phyloP scores from a whole-genome alignment of 2,797 vertebrate genomes.

The Periophthalmus magnuspinnatus region DNA sequence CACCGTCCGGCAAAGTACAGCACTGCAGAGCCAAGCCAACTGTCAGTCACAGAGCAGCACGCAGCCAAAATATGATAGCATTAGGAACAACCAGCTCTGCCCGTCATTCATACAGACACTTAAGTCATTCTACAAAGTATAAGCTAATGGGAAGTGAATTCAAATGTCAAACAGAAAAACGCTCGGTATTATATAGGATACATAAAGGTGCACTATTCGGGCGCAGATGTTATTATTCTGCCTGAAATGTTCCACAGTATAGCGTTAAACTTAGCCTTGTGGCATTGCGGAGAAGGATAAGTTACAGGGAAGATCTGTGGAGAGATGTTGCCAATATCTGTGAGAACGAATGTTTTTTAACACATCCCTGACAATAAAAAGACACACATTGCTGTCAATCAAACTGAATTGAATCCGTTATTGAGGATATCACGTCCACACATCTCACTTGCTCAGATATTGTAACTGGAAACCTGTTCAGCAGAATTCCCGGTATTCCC shows the following conservation, averaged over 20 bases:
- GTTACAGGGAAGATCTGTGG: no score
- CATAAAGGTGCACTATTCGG: background rate
- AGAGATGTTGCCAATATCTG: no score
- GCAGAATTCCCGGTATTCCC: background rate
- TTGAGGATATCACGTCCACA: background rate
- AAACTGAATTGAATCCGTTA: background rate
- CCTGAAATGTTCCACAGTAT: no score
- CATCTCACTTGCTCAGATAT: background rate
- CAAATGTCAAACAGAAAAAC: background rate
- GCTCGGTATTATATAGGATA: background rate
- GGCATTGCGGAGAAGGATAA: no score
- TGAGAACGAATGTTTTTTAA: no score
- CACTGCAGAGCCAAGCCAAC: conserved; percentile 56
- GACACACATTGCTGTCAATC: background rate
- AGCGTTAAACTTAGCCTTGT: no score
- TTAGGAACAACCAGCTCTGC: conserved; percentile 70
- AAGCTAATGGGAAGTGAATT: conserved; percentile 1
- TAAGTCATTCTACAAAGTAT: conserved; percentile 5
- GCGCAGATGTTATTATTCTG: no score
- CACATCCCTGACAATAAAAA: background rate
- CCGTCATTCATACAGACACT: conserved; percentile 54
- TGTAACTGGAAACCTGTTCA: background rate
- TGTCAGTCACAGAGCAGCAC: conserved; percentile 60
- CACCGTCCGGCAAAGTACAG: conserved; percentile 50
- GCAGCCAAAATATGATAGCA: conserved; percentile 61